Conservation (phyloP, 2,888 invertebrate species). For the Drosophila austrosaltans region DNA sequence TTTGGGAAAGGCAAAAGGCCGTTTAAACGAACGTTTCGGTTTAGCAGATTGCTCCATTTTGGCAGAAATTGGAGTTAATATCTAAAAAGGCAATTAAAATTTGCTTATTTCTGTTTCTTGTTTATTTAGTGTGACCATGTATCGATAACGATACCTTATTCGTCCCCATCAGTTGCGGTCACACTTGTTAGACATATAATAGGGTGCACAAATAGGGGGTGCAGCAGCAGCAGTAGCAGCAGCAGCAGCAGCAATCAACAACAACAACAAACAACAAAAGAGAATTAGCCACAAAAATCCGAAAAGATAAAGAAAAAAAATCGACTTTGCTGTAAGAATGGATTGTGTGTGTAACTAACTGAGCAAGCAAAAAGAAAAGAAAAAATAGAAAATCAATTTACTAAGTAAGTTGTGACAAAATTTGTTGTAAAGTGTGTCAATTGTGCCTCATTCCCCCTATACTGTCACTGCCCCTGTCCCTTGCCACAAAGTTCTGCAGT, state of each 20-base stretch:
- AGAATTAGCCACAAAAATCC: slow-evolving; percentile 14
- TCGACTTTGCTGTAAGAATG: slow-evolving; percentile 19
- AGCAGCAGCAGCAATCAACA: slow-evolving; percentile 11
- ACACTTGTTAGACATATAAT: not conserved
- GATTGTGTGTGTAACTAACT: slow-evolving; percentile 8
- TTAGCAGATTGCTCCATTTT: slow-evolving; percentile 34
- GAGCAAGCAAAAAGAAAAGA: not conserved
- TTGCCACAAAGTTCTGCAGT: slow-evolving; percentile 3
- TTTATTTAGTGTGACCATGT: not conserved
- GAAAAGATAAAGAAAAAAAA: slow-evolving; percentile 17
- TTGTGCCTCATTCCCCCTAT: not conserved
- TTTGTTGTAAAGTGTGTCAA: slow-evolving; percentile 8
- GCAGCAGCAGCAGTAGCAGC: slow-evolving; percentile 10
- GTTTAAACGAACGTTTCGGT: slow-evolving; percentile 51
- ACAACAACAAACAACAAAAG: slow-evolving; percentile 15
- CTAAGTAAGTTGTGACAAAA: slow-evolving; percentile 13
- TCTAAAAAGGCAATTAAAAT: not conserved
- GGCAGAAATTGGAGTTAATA: not conserved
- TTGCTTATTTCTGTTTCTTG: not conserved
- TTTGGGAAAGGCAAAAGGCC: slow-evolving; percentile 52
- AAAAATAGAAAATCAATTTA: slow-evolving; percentile 4
- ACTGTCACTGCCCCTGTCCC: not conserved
- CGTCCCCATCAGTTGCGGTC: not conserved
- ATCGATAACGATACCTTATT: not conserved
- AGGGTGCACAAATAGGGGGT: slow-evolving; percentile 9